Base-by-base conservation (phyloP, 2,113 vertebrate genomes). In the Eptesicus fuscus region DNA sequence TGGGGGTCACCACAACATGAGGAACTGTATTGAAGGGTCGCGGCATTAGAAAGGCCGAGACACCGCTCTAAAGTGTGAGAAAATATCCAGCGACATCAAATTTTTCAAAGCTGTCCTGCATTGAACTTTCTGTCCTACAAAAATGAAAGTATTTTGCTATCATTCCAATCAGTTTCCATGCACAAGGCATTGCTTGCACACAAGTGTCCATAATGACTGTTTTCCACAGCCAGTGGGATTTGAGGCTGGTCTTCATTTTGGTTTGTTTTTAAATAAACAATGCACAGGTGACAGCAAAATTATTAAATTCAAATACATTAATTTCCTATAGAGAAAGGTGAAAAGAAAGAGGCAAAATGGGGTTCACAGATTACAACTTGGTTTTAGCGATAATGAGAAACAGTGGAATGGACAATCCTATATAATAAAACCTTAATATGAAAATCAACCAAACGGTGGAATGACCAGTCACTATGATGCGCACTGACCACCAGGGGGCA, bases 381-480 rank as follows among this genome's bases (percentile, higher is more conserved):
- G 80, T 95, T 96, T 97, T 94, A 95, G 67, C 95, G 82, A 97
- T 85, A 71, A 74, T 80, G 73, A 97, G 86, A 83, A 96, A 92
- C 87, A 96, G 93, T 94, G 92, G 85, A 79, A 88, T 49, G 92
- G 88, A 93, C 94, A 96, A 89, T 97, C 63, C 22, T 59, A 11
- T 61, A 61, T 61, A 61, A 61, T 61, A 61, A 61, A 28, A 61
- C 23, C 59, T 4, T 61, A 61, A 61, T 61, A 61, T 61, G 59
- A 25, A 61, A 61, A 61, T 28, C 59, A 4, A 61, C 59, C 4
- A 0, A 61, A 61, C 0, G 1, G 56, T 56, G 8, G 10, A 61
- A 61, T 5, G 23, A 59, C 56, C 9, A 11, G 56, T 59, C 56
- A 59, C 56, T 59, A 59, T 25, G 9, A 61, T 12, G 10, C 4